A percentile compares a stretch with the other conserved stretches of the same genome.
These are phyloP conservation scores for Emydura subglobosa DNA, from an alignment of 2,113 vertebrate genomes.

Conservation along the genomic window DNA sequence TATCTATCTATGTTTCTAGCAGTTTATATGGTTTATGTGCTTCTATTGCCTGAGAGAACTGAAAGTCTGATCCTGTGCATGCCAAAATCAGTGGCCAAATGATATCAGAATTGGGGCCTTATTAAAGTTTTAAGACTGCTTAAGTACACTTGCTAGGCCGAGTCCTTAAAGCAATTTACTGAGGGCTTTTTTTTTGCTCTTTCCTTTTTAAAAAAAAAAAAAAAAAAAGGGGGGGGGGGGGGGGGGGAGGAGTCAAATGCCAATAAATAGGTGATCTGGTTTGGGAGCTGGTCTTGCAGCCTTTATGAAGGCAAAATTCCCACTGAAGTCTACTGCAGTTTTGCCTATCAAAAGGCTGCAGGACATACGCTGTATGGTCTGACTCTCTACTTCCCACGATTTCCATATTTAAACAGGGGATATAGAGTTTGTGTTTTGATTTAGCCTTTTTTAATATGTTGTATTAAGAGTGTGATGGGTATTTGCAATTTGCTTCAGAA, in stretches of 20 bases:
- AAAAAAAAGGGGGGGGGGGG: too few species aligned
- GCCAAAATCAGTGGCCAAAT: not conserved
- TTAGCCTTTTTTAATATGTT: not conserved
- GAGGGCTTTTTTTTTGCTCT: not conserved
- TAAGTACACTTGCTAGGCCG: not conserved
- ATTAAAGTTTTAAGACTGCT: not conserved
- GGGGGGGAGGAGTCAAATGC: not conserved
- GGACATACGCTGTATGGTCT: not conserved
- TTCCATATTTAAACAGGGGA: not conserved
- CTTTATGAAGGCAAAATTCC: not conserved
- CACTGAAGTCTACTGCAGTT: not conserved
- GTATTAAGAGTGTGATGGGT: not conserved
- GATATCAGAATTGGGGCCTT: not conserved
- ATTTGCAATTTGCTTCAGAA: not conserved
- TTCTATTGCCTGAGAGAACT: not conserved
- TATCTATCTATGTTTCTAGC: not conserved
- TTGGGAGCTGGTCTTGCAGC: not conserved
- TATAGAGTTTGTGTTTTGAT: not conserved
- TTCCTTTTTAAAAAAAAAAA: not conserved
- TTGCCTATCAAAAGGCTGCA: not conserved
- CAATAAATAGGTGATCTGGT: not conserved
- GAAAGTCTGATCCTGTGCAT: accelerated
- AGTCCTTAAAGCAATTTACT: not conserved
- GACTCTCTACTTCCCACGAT: not conserved
- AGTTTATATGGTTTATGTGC: not conserved